Evolutionary conservation across 2,888 invertebrate species (phyloP), one percentile per base, ranked within the genome.

Genomic region (Ophion slaviceki): DNA sequence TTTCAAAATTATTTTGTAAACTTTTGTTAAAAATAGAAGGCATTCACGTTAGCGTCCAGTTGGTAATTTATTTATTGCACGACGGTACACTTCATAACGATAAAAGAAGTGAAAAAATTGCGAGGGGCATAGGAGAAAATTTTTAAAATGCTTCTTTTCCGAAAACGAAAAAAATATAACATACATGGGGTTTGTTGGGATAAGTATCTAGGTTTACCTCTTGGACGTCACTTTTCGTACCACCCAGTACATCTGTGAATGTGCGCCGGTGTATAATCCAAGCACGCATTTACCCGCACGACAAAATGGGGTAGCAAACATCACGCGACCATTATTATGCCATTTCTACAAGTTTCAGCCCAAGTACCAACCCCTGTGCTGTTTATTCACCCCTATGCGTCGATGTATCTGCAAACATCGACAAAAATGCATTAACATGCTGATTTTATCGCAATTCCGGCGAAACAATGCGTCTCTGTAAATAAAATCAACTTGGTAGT

Each of bases 321-420:
- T 72, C 74, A 83, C 78, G 81, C 81, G 74, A 81, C 70, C 59
- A 78, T 78, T 79, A 84, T 86, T 80, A 74, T 74, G 80, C 80
- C 81, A 81, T 86, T 83, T 86, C 80, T 75, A 81, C 64, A 40
- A 78, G 67, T 74, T 79, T 32, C 28, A 59, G 28, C 66, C 77
- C 32, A 71, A 61, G 32, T 47, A 40, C 6, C 40, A 57, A 10
- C 24, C 32, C n/a, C 32, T 28, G 24, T n/a, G 40, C 24, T 70
- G 14, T 72, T 80, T 80, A 80, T 80, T 80, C 57, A 72, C 64
- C 72, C 17, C 45, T 59, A 24, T 40, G 53, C 57, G 36, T 57
- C 28, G 10, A n/a, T 61, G 59, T 59, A 47, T 67, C 28, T 78
- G 40, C 57, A 8, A 6, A 5, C 28, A 71, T 28, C 10, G 10